Evolutionary conservation across 2,113 vertebrate species (phyloP).

Genomic region (Caloenas nicobarica): DNA sequence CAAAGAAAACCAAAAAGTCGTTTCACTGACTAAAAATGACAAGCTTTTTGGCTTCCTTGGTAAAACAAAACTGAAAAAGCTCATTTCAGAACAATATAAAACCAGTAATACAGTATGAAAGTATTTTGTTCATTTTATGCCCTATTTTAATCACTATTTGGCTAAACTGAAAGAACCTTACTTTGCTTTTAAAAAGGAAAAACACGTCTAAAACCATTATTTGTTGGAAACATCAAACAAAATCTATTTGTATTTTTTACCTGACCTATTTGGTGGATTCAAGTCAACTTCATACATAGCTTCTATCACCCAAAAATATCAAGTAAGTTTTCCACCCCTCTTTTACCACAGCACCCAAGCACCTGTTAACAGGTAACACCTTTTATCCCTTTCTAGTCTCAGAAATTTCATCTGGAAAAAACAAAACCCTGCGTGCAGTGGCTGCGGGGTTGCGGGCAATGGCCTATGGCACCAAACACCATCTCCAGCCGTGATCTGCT

Average conservation of each 20-base stretch:
- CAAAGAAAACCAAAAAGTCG: slow-evolving; percentile 19
- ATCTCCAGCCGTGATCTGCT: background rate
- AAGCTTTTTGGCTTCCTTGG: background rate
- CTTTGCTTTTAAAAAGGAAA: background rate
- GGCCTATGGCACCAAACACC: fast-evolving
- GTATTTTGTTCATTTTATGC: background rate
- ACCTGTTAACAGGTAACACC: background rate
- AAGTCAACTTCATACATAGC: background rate
- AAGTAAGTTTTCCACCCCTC: background rate
- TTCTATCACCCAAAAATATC: background rate
- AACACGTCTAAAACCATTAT: background rate
- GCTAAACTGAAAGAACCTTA: no score
- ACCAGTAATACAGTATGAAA: background rate
- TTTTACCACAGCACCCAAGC: background rate
- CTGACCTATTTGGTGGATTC: background rate
- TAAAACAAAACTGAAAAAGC: background rate
- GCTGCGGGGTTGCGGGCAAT: fast-evolving
- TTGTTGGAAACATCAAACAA: background rate
- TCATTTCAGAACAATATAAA: background rate
- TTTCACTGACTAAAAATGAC: background rate
- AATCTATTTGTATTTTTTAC: background rate
- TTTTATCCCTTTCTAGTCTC: background rate
- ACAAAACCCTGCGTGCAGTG: background rate
- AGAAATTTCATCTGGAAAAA: background rate
- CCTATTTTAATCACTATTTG: background rate